Base-by-base conservation (phyloP, 2,888 invertebrate species). In the Volucella zonaria region DNA sequence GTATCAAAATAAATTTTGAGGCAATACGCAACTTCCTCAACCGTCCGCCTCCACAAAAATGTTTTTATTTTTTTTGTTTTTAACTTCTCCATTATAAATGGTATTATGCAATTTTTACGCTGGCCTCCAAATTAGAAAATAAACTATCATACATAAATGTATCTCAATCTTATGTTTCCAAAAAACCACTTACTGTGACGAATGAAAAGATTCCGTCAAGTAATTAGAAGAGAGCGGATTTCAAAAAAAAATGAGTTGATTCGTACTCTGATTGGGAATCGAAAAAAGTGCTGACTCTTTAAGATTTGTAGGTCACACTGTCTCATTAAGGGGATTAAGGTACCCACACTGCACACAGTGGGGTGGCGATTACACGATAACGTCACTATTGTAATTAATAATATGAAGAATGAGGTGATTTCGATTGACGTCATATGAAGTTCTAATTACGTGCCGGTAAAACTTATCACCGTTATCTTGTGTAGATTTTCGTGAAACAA, bases 41-140 rank as follows among this genome's bases (percentile, higher is more conserved):
- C 8, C 23, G 42, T 59, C 59, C 59, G 62, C 62, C 47, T 31
- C 31, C 47, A 62, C 14, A 47, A 23, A n/a, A 2, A 40, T 6
- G n/a, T 8, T 61, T 15, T 23, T 23, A 18, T 18, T 18, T 18
- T 23, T 31, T 31, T 31, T 31, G 4, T 31, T 31, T 31, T 31
- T 0, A 31, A 31, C 6, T 31, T 31, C 6, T 45, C 43, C 18
- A 59, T 43, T 31, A 8, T 47, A 14, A 47, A 47, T 14, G 15
- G 38, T 4, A 47, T 62, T 62, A 62, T 62, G 62, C 14, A 62
- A 62, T 47, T 47, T 3, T 62, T 43, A 59, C 59, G 62, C 15
- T 47, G 12, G 23, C 12, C 31, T 12, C 45, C 11, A n/a, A 45
- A 45, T 11, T 12, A 10, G 11, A 61, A 42, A 11, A 11, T 1